Evolutionary conservation across 2,888 invertebrate species (phyloP).

Genomic region (Andrena bicolor): DNA sequence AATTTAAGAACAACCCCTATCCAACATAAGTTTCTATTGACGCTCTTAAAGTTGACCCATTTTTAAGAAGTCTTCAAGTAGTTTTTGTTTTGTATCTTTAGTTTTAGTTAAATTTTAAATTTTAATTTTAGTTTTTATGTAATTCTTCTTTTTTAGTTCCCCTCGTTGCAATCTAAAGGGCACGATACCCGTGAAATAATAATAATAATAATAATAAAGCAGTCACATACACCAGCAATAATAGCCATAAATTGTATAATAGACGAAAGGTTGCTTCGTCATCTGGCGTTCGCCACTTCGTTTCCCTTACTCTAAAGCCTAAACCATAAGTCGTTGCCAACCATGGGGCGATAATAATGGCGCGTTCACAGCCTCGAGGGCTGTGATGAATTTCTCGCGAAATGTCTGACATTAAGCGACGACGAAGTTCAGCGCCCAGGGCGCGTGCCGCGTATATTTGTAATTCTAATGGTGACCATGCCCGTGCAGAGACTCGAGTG

Average conservation of each 20-base stretch:
- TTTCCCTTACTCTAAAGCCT: conserved; percentile 6
- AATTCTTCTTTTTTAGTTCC: too few relatives aligned
- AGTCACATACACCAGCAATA: neutral
- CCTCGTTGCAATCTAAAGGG: too few relatives aligned
- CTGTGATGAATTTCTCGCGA: conserved; percentile 76
- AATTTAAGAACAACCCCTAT: too few relatives aligned
- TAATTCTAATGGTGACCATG: conserved; percentile 79
- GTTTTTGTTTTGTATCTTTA: too few relatives aligned
- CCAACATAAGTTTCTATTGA: too few relatives aligned
- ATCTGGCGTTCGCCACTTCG: conserved; percentile 63
- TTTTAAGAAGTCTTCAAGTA: too few relatives aligned
- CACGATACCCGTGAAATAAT: too few relatives aligned
- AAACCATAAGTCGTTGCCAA: conserved; percentile 14
- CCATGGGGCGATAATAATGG: conserved; percentile 22
- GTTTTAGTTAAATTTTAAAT: too few relatives aligned
- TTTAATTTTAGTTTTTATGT: too few relatives aligned
- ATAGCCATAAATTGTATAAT: conserved; percentile 18
- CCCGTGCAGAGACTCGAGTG: conserved; percentile 37
- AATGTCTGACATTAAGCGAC: conserved; percentile 80
- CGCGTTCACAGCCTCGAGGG: conserved; percentile 57
- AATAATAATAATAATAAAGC: too few relatives aligned
- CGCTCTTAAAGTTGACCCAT: too few relatives aligned
- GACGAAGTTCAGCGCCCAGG: conserved; percentile 78
- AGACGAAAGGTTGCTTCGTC: conserved; percentile 36
- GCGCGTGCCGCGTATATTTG: conserved; percentile 81